Percentiles rank a stretch among this genome's conserved stretches.
These are phyloP conservation scores for Microtus ochrogaster DNA, from an alignment of 2,113 vertebrate genomes.

Conservation along the genomic window DNA sequence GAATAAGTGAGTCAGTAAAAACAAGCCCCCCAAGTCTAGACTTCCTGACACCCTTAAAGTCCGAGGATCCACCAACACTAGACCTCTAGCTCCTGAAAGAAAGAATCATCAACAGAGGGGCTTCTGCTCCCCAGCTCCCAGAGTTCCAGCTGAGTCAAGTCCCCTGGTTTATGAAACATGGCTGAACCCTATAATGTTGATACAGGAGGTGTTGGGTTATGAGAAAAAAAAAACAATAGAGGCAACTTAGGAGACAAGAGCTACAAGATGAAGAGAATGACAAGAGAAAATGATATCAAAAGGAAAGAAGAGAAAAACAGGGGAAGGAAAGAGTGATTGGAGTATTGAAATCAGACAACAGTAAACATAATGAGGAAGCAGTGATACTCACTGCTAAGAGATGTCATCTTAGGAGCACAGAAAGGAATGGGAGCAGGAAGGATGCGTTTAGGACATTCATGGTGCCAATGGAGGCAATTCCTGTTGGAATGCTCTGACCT, in stretches of 20 bases:
- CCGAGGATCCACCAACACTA: not conserved
- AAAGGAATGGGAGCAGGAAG: not conserved
- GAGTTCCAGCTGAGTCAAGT: not conserved
- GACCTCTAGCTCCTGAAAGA: not conserved
- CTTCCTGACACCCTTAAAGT: constrained; percentile 22
- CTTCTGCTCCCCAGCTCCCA: not conserved
- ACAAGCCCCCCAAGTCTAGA: not conserved
- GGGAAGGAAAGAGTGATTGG: not conserved
- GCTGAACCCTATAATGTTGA: not conserved
- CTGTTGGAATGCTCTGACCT: not conserved
- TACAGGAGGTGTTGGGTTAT: not conserved
- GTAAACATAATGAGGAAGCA: not conserved
- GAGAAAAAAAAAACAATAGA: not conserved
- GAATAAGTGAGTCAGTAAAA: not conserved
- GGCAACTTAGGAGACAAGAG: not conserved
- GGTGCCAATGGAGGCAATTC: not conserved
- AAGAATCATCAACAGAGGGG: not conserved
- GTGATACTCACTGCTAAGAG: not conserved
- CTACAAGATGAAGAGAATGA: not conserved
- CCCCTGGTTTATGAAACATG: not conserved
- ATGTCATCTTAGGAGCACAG: not conserved
- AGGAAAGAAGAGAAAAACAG: not conserved
- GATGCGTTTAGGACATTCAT: not conserved
- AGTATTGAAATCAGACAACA: constrained; percentile 19
- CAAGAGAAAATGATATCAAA: not conserved